Evolutionary conservation across 2,797 vertebrate species (phyloP).

Genomic region (Delichon dasypus): DNA sequence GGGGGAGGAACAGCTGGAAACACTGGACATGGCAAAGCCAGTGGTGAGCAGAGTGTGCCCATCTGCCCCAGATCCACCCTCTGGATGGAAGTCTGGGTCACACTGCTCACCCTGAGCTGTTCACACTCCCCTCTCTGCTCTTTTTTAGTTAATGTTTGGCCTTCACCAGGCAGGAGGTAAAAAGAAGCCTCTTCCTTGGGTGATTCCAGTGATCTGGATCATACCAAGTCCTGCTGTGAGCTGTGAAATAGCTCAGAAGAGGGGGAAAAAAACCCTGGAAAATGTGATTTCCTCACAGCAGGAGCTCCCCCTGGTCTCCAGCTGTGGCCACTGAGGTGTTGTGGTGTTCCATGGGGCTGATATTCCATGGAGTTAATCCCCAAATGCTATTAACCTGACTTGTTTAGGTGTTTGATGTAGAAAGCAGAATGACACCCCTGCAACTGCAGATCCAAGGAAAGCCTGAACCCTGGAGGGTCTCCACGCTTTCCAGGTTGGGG

Average conservation of each 20-base stretch:
- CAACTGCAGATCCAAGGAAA: neutral
- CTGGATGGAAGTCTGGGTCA: neutral
- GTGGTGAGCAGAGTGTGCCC: fast-evolving
- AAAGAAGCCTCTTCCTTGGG: neutral
- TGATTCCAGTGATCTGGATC: neutral
- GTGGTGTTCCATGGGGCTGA: neutral
- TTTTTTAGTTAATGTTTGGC: neutral
- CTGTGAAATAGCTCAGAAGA: neutral
- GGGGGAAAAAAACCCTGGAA: neutral
- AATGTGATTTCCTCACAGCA: neutral
- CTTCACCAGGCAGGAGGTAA: neutral
- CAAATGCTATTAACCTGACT: too few relatives aligned
- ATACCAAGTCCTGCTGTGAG: neutral
- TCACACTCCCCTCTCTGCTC: neutral
- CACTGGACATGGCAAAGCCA: fast-evolving
- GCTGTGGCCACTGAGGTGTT: neutral
- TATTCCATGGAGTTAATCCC: neutral
- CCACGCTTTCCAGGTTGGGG: neutral
- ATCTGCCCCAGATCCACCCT: neutral
- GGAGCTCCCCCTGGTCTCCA: neutral
- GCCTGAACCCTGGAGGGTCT: neutral
- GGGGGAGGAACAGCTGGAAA: neutral
- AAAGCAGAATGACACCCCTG: neutral
- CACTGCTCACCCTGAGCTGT: neutral
- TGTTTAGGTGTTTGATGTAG: neutral